Conservation (phyloP, 2,888 invertebrate species). For the Cyaniris semiargus region DNA sequence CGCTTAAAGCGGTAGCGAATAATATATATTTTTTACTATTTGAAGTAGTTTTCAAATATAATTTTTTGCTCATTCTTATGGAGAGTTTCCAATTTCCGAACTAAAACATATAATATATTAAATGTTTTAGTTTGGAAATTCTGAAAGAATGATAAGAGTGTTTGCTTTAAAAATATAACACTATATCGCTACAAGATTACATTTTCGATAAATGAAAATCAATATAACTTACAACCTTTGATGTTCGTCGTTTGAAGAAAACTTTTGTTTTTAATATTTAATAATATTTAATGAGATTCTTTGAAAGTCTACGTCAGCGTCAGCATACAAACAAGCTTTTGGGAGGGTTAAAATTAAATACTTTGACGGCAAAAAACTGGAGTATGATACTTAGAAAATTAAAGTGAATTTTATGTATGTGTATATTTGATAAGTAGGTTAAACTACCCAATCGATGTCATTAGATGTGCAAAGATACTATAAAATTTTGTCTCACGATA, state of each 20-base stretch:
- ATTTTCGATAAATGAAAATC: not conserved
- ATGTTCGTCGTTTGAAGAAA: not conserved
- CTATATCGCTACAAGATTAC: not conserved
- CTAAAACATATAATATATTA: too few species aligned
- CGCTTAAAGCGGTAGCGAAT: too few species aligned
- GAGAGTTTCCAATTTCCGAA: too few species aligned
- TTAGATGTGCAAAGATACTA: too few species aligned
- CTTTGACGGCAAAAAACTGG: not conserved
- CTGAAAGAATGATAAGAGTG: not conserved
- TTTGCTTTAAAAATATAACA: not conserved
- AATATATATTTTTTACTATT: too few species aligned
- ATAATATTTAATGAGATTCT: constrained; percentile 16
- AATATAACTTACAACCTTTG: not conserved
- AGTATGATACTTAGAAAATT: not conserved
- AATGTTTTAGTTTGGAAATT: too few species aligned
- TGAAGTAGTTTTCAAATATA: too few species aligned
- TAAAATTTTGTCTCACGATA: too few species aligned
- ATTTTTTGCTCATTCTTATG: too few species aligned
- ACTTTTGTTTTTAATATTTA: constrained; percentile 11
- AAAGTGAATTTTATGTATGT: not conserved
- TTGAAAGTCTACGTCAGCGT: not conserved
- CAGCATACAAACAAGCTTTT: not conserved
- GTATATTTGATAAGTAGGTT: too few species aligned
- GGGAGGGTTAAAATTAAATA: not conserved
- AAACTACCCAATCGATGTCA: too few species aligned